A percentile compares a stretch with the other conserved stretches of the same genome.
phyloP scores from a whole-genome alignment of 2,797 vertebrate genomes.

The Huso huso region DNA sequence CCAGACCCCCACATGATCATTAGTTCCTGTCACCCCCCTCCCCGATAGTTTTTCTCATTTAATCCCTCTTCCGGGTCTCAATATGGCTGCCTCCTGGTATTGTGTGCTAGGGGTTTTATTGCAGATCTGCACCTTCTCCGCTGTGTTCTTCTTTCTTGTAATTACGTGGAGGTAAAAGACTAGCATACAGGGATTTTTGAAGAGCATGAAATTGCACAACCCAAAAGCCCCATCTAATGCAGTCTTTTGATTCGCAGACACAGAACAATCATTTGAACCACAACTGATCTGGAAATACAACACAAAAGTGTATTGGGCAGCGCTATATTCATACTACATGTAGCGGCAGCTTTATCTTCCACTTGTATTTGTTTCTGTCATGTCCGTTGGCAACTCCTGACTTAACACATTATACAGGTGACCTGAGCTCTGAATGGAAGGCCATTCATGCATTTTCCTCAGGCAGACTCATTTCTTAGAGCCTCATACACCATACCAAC shows the following conservation, averaged over 20 bases:
- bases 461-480: not conserved
- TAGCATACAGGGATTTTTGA: too few relatives aligned
- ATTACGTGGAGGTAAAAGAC: too few relatives aligned
- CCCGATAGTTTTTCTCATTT: conserved; percentile 57
- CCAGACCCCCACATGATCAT: conserved; percentile 54
- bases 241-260: too few relatives aligned
- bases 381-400: not conserved
- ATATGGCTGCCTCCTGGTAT: conserved; percentile 8
- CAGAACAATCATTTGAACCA: too few relatives aligned
- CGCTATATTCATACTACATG: too few relatives aligned
- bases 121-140: too few relatives aligned
- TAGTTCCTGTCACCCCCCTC: conserved; percentile 25
- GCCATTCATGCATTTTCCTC: not conserved
- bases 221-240: too few relatives aligned
- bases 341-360: not conserved
- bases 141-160: too few relatives aligned
- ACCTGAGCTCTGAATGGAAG: not conserved
- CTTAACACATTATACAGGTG: not conserved
- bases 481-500: not conserved
- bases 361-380: not conserved
- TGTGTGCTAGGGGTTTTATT: not conserved
- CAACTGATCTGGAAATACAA: too few relatives aligned
- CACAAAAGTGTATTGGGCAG: too few relatives aligned
- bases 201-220: too few relatives aligned
- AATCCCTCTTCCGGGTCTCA: conserved; percentile 49